These are phyloP conservation scores for Phortica variegata DNA, from an alignment of 1,140 invertebrate species.

Conservation along the genomic window DNA sequence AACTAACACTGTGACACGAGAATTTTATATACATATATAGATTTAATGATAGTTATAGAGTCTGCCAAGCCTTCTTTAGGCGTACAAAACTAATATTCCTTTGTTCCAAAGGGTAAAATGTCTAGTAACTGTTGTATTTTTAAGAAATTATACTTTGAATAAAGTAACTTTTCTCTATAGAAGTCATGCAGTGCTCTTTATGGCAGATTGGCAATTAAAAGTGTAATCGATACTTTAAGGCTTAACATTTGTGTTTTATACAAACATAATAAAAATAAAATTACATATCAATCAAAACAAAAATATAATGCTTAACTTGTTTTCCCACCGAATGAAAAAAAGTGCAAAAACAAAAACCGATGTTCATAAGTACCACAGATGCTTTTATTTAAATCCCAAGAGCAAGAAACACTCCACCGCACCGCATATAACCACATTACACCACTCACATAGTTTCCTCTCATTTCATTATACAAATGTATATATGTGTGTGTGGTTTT, in stretches of 20 bases:
- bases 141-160: too few species aligned
- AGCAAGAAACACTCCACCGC: conserved; percentile 3
- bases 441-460: too few species aligned
- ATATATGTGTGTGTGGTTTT: conserved; percentile 9
- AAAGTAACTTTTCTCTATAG: too few species aligned
- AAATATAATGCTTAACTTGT: conserved; percentile 45
- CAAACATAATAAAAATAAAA: conserved; percentile 38
- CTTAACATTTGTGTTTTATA: conserved; percentile 22
- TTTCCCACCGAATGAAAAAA: conserved; percentile 34
- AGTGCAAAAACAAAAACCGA: conserved; percentile 6
- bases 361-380: conserved; percentile 15
- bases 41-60: too few species aligned
- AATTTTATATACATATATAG: too few species aligned
- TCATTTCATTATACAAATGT: conserved; percentile 7
- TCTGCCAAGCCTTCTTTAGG: too few species aligned
- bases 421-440: conserved; percentile 6
- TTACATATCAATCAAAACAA: conserved; percentile 56
- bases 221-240: conserved; percentile 46
- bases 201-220: too few species aligned
- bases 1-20: too few species aligned
- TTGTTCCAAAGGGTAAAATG: too few species aligned
- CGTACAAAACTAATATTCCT: too few species aligned
- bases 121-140: too few species aligned
- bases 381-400: conserved; percentile 10
- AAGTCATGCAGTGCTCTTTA: too few species aligned